Percentiles rank a stretch among this genome's conserved stretches.
Evolutionary conservation across 1,140 invertebrate genomes (phyloP).

Genomic region (Orchestia grillus): DNA sequence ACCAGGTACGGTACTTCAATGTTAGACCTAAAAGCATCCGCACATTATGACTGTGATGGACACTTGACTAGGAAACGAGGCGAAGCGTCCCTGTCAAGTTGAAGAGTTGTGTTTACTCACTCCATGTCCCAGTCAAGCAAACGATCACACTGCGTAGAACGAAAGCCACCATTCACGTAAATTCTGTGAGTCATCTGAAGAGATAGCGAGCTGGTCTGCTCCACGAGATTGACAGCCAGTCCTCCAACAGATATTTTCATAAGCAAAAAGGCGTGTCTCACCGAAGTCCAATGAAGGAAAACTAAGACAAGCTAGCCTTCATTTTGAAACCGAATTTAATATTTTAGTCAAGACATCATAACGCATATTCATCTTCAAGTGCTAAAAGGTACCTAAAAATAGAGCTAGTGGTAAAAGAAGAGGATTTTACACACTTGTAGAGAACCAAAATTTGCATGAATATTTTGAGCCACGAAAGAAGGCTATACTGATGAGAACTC

Average conservation of each 20-base stretch:
- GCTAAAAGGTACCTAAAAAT: not conserved
- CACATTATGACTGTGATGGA: not conserved
- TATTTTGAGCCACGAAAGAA: not conserved
- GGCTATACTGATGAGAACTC: no score
- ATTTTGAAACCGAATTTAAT: not conserved
- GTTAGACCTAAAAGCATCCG: not conserved
- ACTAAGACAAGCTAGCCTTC: not conserved
- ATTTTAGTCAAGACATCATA: not conserved
- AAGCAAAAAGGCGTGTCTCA: not conserved
- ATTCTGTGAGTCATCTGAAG: not conserved
- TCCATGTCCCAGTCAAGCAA: not conserved
- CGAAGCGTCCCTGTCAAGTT: not conserved
- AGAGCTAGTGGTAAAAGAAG: not conserved
- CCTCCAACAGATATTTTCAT: not conserved
- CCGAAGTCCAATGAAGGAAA: not conserved
- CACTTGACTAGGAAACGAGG: not conserved
- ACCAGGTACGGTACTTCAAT: not conserved
- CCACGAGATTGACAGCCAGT: not conserved
- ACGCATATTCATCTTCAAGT: not conserved
- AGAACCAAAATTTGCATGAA: not conserved
- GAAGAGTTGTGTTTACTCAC: not conserved
- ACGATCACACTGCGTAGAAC: not conserved
- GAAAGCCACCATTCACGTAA: not conserved
- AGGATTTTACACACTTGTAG: not conserved
- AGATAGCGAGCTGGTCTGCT: not conserved